phyloP scores from a whole-genome alignment of 2,797 vertebrate species.

The Alca torda region DNA sequence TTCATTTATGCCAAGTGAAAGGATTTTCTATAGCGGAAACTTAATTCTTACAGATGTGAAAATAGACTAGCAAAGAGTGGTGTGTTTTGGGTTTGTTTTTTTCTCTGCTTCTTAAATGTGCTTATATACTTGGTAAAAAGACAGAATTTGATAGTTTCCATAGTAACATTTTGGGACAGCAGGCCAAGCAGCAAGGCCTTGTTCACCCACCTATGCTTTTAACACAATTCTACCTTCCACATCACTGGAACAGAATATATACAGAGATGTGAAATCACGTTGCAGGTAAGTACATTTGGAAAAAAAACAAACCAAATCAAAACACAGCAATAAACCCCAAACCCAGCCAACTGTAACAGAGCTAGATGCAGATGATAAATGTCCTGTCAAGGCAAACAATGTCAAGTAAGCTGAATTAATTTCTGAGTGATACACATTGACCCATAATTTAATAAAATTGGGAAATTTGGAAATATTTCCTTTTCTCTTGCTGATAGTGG shows the following conservation, averaged over 20 bases:
- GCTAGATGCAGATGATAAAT: not conserved
- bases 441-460: not conserved
- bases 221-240: not conserved
- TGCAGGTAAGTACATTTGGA: not conserved
- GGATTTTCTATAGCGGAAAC: not conserved
- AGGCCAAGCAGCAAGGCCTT: not conserved
- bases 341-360: not conserved
- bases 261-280: not conserved
- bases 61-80: not conserved
- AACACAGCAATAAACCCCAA: not conserved
- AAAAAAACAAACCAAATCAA: not conserved
- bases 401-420: not conserved
- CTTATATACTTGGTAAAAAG: not conserved
- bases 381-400: not conserved
- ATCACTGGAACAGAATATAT: not conserved
- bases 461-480: not conserved
- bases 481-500: not conserved
- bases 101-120: not conserved
- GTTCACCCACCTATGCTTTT: not conserved
- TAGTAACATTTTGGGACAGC: not conserved
- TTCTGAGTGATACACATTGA: not conserved
- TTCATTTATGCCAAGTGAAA: not conserved
- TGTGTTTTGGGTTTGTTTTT: not conserved
- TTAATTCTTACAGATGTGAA: not conserved
- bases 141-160: not conserved